Evolutionary conservation across 2,888 invertebrate genomes (phyloP), one percentile per base, ranked within the genome.

Genomic region (Agriotes lineatus): DNA sequence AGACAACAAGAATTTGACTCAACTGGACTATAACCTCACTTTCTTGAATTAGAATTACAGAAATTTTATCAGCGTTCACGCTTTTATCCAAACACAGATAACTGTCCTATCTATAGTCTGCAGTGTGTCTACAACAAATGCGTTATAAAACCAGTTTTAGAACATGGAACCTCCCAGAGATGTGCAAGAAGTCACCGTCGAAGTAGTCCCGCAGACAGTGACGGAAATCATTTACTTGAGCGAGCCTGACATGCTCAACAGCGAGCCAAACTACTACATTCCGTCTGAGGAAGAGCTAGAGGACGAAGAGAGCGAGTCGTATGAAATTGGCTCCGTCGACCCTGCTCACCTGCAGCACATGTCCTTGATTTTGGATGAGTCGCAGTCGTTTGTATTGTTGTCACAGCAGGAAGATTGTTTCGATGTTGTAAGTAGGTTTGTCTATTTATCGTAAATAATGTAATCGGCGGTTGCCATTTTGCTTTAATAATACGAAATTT

Each of bases 161-260:
- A 33, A 18, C n/a, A 56, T 56, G 56, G 56, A 56, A 2, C 12
- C 37, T 10, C 6, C 37, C 1, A 37, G 18, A 12, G 60, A 67
- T 64, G 74, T 73, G 7, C 75, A 75, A 63, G 75, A 73, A 67
- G 77, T 77, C 10, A 77, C 76, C 16, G 76, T 77, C 10, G 77
- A 77, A 54, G 77, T 77, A 14, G 54, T 76, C 16, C 77, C 77
- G 33, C 75, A 77, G 62, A 76, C 77, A 19, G 77, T 77, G 19
- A 72, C 73, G 10, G 76, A 76, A 70, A 74, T 77, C 16, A 73
- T 76, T 39, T 77, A 77, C 37, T 70, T 77, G 37, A 65, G 62
- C 9, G 71, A 39, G 9, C 9, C 48, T 2, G 50, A 59, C 4
- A 18, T 50, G 20, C 18, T 52, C 10, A 52, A 19, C 18, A 22